Base-by-base conservation (phyloP, 1,140 invertebrate species). In the Zaprionus vittiger region DNA sequence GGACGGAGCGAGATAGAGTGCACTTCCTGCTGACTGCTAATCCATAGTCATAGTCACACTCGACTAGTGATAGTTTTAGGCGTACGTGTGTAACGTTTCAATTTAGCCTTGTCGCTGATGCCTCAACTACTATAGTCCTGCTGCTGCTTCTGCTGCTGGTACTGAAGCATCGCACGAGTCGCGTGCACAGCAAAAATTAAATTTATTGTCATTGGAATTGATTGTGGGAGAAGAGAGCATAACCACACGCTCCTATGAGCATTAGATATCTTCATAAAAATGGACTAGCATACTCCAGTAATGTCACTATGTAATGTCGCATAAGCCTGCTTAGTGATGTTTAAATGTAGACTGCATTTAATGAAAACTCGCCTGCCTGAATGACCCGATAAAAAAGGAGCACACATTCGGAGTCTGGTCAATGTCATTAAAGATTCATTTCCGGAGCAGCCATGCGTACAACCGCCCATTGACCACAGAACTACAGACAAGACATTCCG, bases 71-170 rank as follows among this genome's bases (percentile, higher is more conserved):
- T 89, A 89, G 84, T 89, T 89, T 89, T 89, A 89, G 84, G 84
- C 84, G 84, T 89, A 89, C 84, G 84, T 89, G 84, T 89, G 84
- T 81, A 89, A 89, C 84, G 79, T 89, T 89, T 89, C 84, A 89
- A 89, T 89, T 89, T 89, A 89, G 79, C 80, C 17, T 31, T 24
- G 47, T 52, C 47, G 47, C 47, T 22, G 47, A 24, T 52, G 20
- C 47, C 12, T 52, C 47, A 47, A 17, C 47, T 24, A n/a, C n/a
- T n/a, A n/a, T n/a, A 52, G 12, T 52, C 17, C 17, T 52, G 4
- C 6, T 47, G 37, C 52, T 22, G 26, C 28, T 64, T 55, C 22
- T 37, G n/a, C 69, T 47, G 20, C 49, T 61, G 4, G 31, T 26
- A 26, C 12, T 34, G 24, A 26, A 52, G 70, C 70, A 66, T 69